Evolutionary conservation across 2,888 invertebrate genomes (phyloP), one percentile per base, ranked within the genome.

Genomic region (Trichacis sp.): DNA sequence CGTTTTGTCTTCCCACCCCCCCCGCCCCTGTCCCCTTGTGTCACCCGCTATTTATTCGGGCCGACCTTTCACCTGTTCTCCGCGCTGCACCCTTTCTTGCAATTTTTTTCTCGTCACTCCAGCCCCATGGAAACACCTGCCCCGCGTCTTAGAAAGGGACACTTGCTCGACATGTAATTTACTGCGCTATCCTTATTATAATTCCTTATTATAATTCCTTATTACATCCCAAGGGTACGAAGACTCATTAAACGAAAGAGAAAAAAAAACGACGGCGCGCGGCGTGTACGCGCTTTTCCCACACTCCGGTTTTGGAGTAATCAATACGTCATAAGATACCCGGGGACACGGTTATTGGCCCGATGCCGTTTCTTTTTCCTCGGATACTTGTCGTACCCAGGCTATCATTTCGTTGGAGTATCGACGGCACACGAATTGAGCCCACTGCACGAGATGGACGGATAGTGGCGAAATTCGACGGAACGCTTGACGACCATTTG

Each of bases 81-180:
- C n/a, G n/a, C 11, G 33, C 38, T 19, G 43, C 51, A 43, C 42
- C 14, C 43, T 53, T 17, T 53, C 52, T 46, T 51, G 47, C 48
- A 48, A 36, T 45, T 30, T 20, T 38, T n/a, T 24, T 33, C 53
- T 45, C 55, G 59, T 29, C 11, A n/a, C 8, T 2, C 5, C 8
- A 2, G 33, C 33, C n/a, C 60, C 57, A 55, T 51, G 58, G 46
- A 53, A 67, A 67, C 67, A 63, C 63, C 63, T 67, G 66, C 36
- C 4, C n/a, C 3, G 9, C 9, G 36, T 12, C 5, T 29, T 29
- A 4, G 29, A 9, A 29, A 36, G 36, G 12, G n/a, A n/a, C 9
- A 36, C 12, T n/a, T n/a, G 40, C 40, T 67, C 63, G 1, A 36
- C 14, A 36, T 42, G 15, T 8, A 42, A n/a, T n/a, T n/a, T n/a